Evolutionary conservation across 2,797 vertebrate species (phyloP), one percentile per base, ranked within the genome.

Genomic region (Anabacerthia variegaticeps): DNA sequence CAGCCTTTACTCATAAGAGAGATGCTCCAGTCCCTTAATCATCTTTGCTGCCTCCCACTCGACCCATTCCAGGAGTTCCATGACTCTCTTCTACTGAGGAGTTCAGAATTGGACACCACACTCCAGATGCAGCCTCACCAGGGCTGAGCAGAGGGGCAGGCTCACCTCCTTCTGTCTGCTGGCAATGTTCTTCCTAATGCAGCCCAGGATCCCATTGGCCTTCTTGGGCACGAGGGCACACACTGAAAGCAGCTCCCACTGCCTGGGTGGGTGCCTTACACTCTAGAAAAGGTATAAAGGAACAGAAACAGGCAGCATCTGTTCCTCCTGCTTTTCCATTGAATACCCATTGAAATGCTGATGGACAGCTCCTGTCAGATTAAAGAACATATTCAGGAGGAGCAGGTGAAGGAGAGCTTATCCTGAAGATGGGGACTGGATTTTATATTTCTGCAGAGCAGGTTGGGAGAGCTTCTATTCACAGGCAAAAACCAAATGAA

Each of bases 171-270:
- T 32, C 12, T 63, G 5, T 4, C 36, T 62, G 30, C 48, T 62
- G 77, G 32, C 18, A 27, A 0, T 13, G 30, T 27, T 43, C 1
- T 8, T 2, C 41, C 41, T 20, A 14, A 14, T 2, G 32, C 54
- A 62, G 12, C 21, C 10, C 55, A 32, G 77, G 34, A 1, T 7
- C 5, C 27, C 26, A 11, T 3, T 9, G n/a, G 8, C 48, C 27
- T 9, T 49, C 32, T 14, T 37, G 55, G 32, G 26, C 63, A n/a
- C 19, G 48, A 10, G 32, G 41, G 12, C 27, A 62, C 48, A 14
- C 69, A 10, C 10, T n/a, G 32, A 68, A 52, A 81, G 32, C 32
- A 71, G 65, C 7, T 11, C 34, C 39, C 56, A 24, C 36, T 59
- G 63, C 36, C 39, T 71, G 41, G 27, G 14, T 26, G 48, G 39